A percentile compares a stretch with the other conserved stretches of the same genome.
Evolutionary conservation across 2,797 vertebrate species (phyloP).

Genomic region (Nasua narica): DNA sequence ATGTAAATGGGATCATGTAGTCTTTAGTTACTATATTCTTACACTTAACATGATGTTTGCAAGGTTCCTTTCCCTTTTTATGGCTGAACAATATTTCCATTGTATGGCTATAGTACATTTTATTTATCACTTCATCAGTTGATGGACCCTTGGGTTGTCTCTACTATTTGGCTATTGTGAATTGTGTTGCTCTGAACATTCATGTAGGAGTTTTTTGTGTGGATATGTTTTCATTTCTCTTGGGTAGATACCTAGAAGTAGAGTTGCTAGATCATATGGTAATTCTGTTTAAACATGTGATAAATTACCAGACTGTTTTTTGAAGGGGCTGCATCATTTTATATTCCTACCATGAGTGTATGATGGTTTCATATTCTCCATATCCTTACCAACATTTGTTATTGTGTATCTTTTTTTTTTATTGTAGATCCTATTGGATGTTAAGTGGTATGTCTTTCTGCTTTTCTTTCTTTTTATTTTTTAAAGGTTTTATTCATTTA

Average conservation of each 20-base stretch:
- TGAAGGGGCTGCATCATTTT: not conserved
- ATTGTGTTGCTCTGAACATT: not conserved
- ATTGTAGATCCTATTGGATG: not conserved
- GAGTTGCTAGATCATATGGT: not conserved
- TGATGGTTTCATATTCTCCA: not conserved
- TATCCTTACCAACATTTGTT: not conserved
- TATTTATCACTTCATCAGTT: not conserved
- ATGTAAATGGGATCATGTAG: not conserved
- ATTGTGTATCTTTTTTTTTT: not conserved
- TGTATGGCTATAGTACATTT: not conserved
- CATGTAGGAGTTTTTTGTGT: not conserved
- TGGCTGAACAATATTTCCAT: not conserved
- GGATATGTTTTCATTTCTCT: not conserved
- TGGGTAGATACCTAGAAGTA: not conserved
- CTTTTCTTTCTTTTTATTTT: no score
- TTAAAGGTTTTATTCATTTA: no score
- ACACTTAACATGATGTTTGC: not conserved
- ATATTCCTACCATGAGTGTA: not conserved
- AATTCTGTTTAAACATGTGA: not conserved
- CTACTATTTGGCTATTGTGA: not conserved
- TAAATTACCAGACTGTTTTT: not conserved
- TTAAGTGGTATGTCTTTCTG: not conserved
- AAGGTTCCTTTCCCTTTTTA: not conserved
- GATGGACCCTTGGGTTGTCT: not conserved
- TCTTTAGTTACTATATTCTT: not conserved